Evolutionary conservation across 1,140 invertebrate species (phyloP).

Genomic region (Saccostrea echinata): DNA sequence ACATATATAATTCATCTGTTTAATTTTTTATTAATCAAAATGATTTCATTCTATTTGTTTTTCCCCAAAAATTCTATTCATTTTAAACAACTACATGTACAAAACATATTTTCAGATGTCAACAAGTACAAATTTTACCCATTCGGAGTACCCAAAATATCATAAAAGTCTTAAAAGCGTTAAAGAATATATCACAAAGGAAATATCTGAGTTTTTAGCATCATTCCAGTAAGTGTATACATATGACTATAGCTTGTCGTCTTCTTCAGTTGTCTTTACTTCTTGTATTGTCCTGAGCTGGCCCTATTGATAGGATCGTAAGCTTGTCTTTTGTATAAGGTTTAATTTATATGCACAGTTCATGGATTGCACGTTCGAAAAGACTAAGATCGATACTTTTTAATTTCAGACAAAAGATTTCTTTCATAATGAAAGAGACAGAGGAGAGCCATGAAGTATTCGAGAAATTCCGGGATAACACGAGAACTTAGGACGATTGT

Average conservation of each 20-base stretch:
- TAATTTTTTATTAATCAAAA: no score
- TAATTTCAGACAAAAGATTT: constrained; percentile 38
- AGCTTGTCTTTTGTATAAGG: constrained; percentile 1
- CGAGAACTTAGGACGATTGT: neutral
- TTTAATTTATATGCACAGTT: constrained; percentile 39
- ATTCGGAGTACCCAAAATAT: no score
- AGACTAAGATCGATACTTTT: constrained; percentile 28
- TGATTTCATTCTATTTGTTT: no score
- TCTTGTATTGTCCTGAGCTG: neutral
- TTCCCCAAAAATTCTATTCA: no score
- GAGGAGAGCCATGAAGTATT: neutral
- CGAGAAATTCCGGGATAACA: neutral
- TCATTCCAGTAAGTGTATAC: no score
- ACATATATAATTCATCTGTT: no score
- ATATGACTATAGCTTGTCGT: neutral
- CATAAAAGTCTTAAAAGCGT: no score
- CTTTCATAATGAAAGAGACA: constrained; percentile 29
- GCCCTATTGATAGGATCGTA: neutral
- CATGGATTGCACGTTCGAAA: neutral
- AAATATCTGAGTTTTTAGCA: no score
- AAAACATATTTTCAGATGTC: no score
- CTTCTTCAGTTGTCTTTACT: neutral
- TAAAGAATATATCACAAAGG: no score
- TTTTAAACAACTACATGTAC: no score
- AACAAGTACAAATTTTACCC: no score